A percentile compares a stretch with the other conserved stretches of the same genome.
phyloP scores from a whole-genome alignment of 2,113 vertebrate genomes.

The Bubo blakistoni region DNA sequence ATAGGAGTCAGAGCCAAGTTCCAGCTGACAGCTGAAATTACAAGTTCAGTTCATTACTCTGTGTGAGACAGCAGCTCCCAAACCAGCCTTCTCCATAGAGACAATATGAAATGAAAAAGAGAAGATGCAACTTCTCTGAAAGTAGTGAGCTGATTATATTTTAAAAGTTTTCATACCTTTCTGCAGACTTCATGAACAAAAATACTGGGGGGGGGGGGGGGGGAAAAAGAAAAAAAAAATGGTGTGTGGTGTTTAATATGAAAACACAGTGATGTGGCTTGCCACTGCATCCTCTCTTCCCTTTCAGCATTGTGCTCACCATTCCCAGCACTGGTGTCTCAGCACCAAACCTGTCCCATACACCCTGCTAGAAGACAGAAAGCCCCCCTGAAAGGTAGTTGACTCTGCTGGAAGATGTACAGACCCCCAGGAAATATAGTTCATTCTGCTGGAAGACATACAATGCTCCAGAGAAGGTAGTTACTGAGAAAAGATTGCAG shows the following conservation, averaged over 20 bases:
- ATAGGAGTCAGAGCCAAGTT: background rate
- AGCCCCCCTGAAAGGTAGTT: background rate
- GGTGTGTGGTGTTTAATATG: background rate
- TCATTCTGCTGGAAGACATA: background rate
- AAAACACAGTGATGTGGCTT: background rate
- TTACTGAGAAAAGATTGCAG: background rate
- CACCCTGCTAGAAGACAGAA: background rate
- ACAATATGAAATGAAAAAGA: background rate
- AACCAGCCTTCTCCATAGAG: background rate
- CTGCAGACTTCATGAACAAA: background rate
- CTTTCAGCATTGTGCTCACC: background rate
- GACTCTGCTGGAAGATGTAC: background rate
- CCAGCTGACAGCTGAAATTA: background rate
- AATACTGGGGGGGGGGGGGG: fast-evolving
- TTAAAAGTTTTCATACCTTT: background rate
- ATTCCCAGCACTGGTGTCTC: fast-evolving
- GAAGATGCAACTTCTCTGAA: background rate
- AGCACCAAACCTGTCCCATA: background rate
- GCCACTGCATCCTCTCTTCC: background rate
- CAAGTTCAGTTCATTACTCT: background rate
- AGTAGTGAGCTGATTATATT: background rate
- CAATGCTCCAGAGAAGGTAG: background rate
- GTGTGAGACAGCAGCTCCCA: background rate
- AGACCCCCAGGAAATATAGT: background rate
- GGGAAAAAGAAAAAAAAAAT: background rate